Evolutionary conservation across 2,113 vertebrate species (phyloP).

Genomic region (Xenopus borealis): DNA sequence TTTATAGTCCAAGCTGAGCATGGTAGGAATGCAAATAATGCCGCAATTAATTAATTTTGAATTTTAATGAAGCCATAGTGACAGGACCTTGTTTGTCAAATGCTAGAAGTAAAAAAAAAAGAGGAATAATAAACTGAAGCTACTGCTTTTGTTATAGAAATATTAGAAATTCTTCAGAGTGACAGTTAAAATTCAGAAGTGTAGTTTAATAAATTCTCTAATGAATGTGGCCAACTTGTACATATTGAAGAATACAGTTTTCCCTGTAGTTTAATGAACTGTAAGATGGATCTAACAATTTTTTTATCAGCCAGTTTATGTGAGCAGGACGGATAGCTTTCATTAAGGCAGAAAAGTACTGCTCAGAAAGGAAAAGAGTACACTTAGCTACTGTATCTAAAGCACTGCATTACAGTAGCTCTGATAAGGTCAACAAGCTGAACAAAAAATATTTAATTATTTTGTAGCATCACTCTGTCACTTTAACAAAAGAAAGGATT

Average conservation of each 20-base stretch:
- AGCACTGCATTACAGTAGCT: not conserved
- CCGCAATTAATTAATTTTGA: constrained; percentile 29
- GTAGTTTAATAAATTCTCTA: not conserved
- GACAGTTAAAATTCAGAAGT: not conserved
- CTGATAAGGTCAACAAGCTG: not conserved
- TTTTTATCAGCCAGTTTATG: not conserved
- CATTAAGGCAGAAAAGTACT: not conserved
- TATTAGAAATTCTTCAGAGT: too few relatives aligned
- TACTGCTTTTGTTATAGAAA: constrained; percentile 15
- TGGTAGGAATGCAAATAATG: constrained; percentile 31
- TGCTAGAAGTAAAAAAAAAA: constrained; percentile 11
- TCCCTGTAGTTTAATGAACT: not conserved
- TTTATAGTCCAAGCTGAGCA: constrained; percentile 23
- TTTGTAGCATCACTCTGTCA: too few relatives aligned
- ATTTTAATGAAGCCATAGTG: constrained; percentile 23
- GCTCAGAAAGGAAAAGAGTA: not conserved
- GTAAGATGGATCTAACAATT: not conserved
- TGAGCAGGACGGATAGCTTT: not conserved
- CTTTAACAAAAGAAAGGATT: too few relatives aligned
- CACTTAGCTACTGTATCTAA: too few relatives aligned
- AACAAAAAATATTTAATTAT: not conserved
- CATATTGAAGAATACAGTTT: not conserved
- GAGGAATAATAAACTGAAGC: constrained; percentile 28
- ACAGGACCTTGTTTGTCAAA: constrained; percentile 5
- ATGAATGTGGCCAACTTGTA: not conserved